Evolutionary conservation across 2,888 invertebrate species (phyloP).

Genomic region (Phalera bucephala): DNA sequence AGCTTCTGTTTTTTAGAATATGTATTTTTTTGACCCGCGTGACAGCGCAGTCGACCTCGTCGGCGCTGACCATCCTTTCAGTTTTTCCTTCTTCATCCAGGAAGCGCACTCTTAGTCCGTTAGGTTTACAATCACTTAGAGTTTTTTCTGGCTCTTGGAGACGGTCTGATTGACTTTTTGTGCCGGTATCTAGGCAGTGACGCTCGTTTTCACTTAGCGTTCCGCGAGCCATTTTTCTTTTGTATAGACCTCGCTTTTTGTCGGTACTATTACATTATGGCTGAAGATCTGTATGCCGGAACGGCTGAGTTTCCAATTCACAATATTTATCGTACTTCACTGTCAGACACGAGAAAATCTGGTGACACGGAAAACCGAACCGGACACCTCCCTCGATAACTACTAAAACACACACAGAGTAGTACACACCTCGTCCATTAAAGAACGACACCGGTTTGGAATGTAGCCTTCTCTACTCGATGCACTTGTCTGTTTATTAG

Average conservation of each 20-base stretch:
- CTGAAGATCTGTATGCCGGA: constrained; percentile 23
- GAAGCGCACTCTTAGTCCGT: constrained; percentile 73
- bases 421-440: constrained; percentile 76
- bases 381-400: constrained; percentile 58
- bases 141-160: constrained; percentile 65
- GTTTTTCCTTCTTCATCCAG: constrained; percentile 77
- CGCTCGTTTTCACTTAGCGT: constrained; percentile 74
- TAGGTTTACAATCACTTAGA: constrained; percentile 54
- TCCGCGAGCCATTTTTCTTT: constrained; percentile 72
- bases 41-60: constrained; percentile 72
- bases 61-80: constrained; percentile 72
- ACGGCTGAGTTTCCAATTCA: constrained; percentile 30
- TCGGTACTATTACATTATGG: constrained; percentile 49
- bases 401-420: constrained; percentile 68
- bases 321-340: constrained; percentile 19
- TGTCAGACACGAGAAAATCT: constrained; percentile 34
- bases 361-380: constrained; percentile 38
- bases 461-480: constrained; percentile 76
- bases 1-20: constrained; percentile 76
- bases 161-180: constrained; percentile 64
- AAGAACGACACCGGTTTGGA: constrained; percentile 80
- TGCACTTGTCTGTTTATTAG: constrained; percentile 61
- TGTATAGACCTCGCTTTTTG: constrained; percentile 31
- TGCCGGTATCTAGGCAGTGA: constrained; percentile 60
- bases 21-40: constrained; percentile 75